A percentile compares a stretch with the other conserved stretches of the same genome.
phyloP scores from a whole-genome alignment of 2,797 vertebrate genomes.

The Allobates femoralis region DNA sequence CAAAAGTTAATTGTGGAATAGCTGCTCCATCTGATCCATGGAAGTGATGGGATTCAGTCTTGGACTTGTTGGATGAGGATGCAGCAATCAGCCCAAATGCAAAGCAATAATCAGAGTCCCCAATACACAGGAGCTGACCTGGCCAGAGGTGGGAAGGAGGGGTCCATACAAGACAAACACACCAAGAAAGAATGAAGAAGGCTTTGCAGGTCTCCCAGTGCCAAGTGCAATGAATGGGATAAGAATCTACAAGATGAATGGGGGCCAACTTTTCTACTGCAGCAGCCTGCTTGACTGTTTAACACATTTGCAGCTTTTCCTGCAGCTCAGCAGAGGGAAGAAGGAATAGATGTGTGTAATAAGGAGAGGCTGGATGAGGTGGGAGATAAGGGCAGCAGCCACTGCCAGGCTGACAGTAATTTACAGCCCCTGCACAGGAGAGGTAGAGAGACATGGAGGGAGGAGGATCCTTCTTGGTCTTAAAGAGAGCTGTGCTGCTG shows the following conservation, averaged over 20 bases:
- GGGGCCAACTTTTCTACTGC: conserved; percentile 61
- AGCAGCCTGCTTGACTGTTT: conserved; percentile 47
- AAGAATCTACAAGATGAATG: conserved; percentile 15
- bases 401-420: conserved; percentile 56
- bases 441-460: conserved; percentile 36
- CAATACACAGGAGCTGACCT: conserved; percentile 18
- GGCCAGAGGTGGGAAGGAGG: conserved; percentile 26
- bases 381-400: conserved; percentile 57
- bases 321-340: conserved; percentile 27
- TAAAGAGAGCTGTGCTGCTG: conserved; percentile 8
- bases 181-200: conserved; percentile 16
- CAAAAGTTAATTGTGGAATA: conserved; percentile 29
- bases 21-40: conserved; percentile 50
- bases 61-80: conserved; percentile 21
- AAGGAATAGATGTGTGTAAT: conserved; percentile 20
- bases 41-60: conserved; percentile 24
- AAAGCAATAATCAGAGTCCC: conserved; percentile 18
- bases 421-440: conserved; percentile 61
- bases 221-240: conserved; percentile 43
- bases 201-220: conserved; percentile 32
- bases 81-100: neutral
- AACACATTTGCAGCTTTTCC: conserved; percentile 35
- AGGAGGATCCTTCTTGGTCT: conserved; percentile 38
- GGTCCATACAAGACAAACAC: conserved; percentile 17
- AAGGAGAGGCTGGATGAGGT: conserved; percentile 46